Conservation (phyloP, 2,113 vertebrate species). For the Myotis davidii region DNA sequence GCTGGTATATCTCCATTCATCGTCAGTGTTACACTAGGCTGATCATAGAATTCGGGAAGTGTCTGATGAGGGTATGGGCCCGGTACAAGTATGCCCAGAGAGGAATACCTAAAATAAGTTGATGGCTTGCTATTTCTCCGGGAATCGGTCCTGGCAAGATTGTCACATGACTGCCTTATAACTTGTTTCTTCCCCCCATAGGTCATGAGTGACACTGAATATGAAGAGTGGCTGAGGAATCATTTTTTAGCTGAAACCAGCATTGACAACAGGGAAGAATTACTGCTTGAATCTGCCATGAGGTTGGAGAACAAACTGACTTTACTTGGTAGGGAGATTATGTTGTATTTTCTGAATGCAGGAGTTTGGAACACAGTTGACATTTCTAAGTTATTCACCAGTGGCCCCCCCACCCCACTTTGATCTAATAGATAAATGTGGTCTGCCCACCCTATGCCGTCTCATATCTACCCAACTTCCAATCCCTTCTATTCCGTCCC, state of each 20-base stretch:
- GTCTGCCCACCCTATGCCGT: neutral
- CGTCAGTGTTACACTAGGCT: neutral
- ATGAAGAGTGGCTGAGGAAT: constrained; percentile 90
- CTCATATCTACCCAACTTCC: neutral
- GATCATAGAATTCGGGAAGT: neutral
- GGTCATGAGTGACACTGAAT: constrained; percentile 92
- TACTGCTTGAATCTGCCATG: constrained; percentile 90
- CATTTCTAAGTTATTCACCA: neutral
- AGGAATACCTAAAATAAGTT: neutral
- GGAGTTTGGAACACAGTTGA: neutral
- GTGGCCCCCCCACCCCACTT: neutral
- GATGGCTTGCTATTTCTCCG: neutral
- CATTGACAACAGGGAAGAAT: constrained; percentile 93
- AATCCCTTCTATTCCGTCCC: neutral
- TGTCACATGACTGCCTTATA: neutral
- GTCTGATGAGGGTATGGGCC: neutral
- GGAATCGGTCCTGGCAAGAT: neutral
- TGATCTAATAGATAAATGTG: neutral
- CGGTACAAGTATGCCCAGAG: neutral
- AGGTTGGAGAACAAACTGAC: constrained; percentile 92
- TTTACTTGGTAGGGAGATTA: constrained; percentile 89
- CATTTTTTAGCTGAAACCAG: constrained; percentile 93
- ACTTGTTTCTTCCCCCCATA: constrained; percentile 65
- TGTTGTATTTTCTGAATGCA: neutral
- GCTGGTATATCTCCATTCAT: neutral